A percentile compares a stretch with the other conserved stretches of the same genome.
phyloP scores from a whole-genome alignment of 2,888 invertebrate species.

The Diabrotica balteata region DNA sequence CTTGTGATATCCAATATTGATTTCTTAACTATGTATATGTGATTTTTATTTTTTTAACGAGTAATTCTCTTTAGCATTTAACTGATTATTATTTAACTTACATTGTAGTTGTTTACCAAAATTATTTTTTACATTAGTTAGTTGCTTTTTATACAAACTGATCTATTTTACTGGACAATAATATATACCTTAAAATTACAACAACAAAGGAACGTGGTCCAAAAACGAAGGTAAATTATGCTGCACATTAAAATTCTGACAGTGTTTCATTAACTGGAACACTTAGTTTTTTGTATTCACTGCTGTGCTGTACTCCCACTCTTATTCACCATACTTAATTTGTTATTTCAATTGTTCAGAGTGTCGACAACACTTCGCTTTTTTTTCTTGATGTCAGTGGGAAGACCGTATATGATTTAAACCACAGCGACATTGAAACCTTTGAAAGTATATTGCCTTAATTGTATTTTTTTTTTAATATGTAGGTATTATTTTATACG shows the following conservation, averaged over 20 bases:
- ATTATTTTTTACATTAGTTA: too few relatives aligned
- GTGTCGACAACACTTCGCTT: conserved; percentile 3
- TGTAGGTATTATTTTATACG: too few relatives aligned
- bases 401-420: conserved; percentile 8
- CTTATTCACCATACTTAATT: conserved; percentile 8
- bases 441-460: neutral
- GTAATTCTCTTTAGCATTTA: too few relatives aligned
- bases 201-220: conserved; percentile 5
- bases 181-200: neutral
- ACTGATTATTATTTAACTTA: too few relatives aligned
- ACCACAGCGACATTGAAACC: neutral
- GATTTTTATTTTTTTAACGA: too few relatives aligned
- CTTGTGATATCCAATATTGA: too few relatives aligned
- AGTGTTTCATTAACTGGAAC: conserved; percentile 13
- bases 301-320: conserved; percentile 10
- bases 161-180: neutral
- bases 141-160: neutral
- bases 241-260: conserved; percentile 15
- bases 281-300: conserved; percentile 13
- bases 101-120: too few relatives aligned
- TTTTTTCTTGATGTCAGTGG: conserved; percentile 5
- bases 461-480: too few relatives aligned
- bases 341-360: conserved; percentile 10
- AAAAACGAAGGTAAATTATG: conserved; percentile 13
- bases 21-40: too few relatives aligned